Evolutionary conservation across 2,113 vertebrate genomes (phyloP), one percentile per base, ranked within the genome.

Genomic region (Microcebus tavaratra): DNA sequence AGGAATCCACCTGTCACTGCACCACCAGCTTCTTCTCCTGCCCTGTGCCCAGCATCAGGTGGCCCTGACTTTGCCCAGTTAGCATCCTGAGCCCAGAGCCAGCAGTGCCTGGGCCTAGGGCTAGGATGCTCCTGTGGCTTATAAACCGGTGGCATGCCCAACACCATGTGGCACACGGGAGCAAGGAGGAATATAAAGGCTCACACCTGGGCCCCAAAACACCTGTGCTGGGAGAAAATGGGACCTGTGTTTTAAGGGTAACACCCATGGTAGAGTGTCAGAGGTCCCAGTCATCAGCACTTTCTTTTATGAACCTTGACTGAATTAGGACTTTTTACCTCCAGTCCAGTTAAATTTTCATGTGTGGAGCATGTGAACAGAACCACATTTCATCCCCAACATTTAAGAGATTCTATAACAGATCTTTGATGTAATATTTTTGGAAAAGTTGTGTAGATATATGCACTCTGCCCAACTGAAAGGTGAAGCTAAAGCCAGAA

Each of bases 111-210:
- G 9, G 13, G 21, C 42, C 53, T 6, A 25, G 15, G 10, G 31
- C 29, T 48, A 9, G 14, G 3, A 78, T 48, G 45, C 34, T n/a
- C 65, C 18, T 48, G 50, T 65, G 59, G 53, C 29, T 34, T 79
- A 15, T 14, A 78, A 17, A 27, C 45, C 15, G 2, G 20, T 23
- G 53, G 7, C 61, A n/a, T 15, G 13, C 36, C 17, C 13, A 88
- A 59, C 2, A 59, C 15, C 48, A 18, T 12, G 3, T 0, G 2
- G 17, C 29, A 17, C 36, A 21, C 4, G 68, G n/a, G 31, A 31
- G 6, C 2, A 34, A 83, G 34, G 36, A 63, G 34, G 31, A 84
- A 36, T 21, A 5, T 12, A 13, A 68, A 68, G 36, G 29, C 23
- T 3, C 61, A 29, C 3, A 42, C 4, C 59, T 13, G 34, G 57